Conservation (phyloP, 2,113 vertebrate genomes). For the Tupaia tana region DNA sequence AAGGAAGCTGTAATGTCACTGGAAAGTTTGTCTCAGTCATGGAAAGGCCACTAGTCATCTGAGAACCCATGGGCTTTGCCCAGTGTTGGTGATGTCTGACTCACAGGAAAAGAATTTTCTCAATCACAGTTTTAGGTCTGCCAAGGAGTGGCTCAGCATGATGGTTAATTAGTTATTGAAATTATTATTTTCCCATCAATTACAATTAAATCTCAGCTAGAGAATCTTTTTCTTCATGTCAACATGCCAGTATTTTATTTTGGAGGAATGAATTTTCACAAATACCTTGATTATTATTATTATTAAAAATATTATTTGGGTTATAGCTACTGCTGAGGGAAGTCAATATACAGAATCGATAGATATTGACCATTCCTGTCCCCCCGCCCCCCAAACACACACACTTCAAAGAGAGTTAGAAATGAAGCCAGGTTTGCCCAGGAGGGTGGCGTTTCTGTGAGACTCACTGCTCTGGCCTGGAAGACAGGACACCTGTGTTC, state of each 20-base stretch:
- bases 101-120: conserved; percentile 66
- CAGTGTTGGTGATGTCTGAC: conserved; percentile 22
- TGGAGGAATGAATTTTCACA: not conserved
- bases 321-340: not conserved
- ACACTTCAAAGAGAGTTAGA: not conserved
- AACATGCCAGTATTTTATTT: conserved; percentile 11
- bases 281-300: not conserved
- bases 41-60: not conserved
- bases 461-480: not conserved
- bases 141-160: not conserved
- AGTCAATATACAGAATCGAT: not conserved
- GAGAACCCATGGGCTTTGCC: conserved; percentile 18
- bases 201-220: not conserved
- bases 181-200: not conserved
- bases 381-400: too few relatives aligned
- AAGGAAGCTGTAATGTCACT: conserved; percentile 27
- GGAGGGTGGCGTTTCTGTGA: not conserved
- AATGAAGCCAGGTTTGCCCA: not conserved
- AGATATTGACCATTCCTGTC: too few relatives aligned
- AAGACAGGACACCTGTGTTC: not conserved
- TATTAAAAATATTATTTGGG: not conserved
- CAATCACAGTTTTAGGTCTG: conserved; percentile 24
- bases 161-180: conserved; percentile 18
- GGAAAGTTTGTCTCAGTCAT: not conserved
- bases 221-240: conserved; percentile 25